Conservation (phyloP, 1,140 invertebrate species). For the Tetranychus cinnabarinus region DNA sequence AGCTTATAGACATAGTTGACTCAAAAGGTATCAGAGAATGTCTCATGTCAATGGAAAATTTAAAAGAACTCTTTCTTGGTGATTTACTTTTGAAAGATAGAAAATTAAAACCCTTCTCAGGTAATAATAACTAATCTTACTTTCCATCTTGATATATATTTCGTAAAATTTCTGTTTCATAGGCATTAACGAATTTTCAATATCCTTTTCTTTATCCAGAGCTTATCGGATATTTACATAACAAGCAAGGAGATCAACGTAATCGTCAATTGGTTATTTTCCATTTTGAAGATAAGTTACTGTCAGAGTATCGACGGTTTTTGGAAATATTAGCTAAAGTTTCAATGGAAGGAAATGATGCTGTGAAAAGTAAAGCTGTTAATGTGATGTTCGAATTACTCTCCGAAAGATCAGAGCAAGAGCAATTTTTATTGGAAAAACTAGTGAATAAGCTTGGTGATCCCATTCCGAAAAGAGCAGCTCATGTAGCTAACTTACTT, state of each 20-base stretch:
- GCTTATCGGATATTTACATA: background rate
- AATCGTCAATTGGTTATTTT: constrained; percentile 27
- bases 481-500: constrained; percentile 64
- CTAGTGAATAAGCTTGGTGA: constrained; percentile 90
- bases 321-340: constrained; percentile 34
- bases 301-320: constrained; percentile 46
- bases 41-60: constrained; percentile 31
- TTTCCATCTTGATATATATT: background rate
- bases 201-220: background rate
- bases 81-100: constrained; percentile 3
- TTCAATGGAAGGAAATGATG: constrained; percentile 41
- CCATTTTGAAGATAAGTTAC: constrained; percentile 62
- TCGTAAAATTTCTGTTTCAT: too few relatives aligned
- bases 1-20: constrained; percentile 49
- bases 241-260: background rate
- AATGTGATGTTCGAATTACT: constrained; percentile 48
- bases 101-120: constrained; percentile 7
- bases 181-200: too few relatives aligned
- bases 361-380: constrained; percentile 57
- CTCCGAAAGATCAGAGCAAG: constrained; percentile 59
- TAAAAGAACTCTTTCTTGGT: constrained; percentile 9
- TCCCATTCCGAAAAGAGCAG: constrained; percentile 57
- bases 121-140: background rate
- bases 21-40: constrained; percentile 55
- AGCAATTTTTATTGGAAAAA: constrained; percentile 46